These are phyloP conservation scores for Xanthostigma xanthostigma DNA, from an alignment of 2,888 invertebrate genomes.

Conservation along the genomic window DNA sequence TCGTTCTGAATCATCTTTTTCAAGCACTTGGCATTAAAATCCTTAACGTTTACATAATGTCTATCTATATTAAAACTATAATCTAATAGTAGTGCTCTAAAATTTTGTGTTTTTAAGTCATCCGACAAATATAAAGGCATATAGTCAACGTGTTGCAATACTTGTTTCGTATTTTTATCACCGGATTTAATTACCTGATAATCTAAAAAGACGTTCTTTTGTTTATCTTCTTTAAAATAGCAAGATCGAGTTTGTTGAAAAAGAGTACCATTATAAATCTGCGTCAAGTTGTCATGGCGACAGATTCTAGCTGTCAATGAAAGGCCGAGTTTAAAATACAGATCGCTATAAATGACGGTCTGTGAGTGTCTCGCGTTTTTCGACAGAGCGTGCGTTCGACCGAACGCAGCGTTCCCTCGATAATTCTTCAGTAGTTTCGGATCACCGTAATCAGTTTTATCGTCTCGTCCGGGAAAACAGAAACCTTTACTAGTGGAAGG, in stretches of 20 bases:
- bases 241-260: not conserved
- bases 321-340: conserved; percentile 17
- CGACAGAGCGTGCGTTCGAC: too few species aligned
- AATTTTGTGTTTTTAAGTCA: conserved; percentile 5
- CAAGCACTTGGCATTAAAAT: conserved; percentile 9
- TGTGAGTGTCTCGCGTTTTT: too few species aligned
- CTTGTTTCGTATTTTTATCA: not conserved
- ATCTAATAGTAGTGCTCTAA: conserved; percentile 3
- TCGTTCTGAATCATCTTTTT: conserved; percentile 9
- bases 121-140: conserved; percentile 7
- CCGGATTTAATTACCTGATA: not conserved
- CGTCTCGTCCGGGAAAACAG: too few species aligned
- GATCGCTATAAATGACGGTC: conserved; percentile 18
- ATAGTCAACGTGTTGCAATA: not conserved
- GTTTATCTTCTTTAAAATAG: not conserved
- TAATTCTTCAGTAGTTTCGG: too few species aligned
- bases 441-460: too few species aligned
- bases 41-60: conserved; percentile 4
- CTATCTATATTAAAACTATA: conserved; percentile 4
- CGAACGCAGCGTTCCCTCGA: too few species aligned
- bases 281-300: not conserved
- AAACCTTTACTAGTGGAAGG: too few species aligned
- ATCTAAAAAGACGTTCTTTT: not conserved
- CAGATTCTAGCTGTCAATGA: conserved; percentile 4
- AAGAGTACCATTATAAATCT: not conserved